Base-by-base conservation (phyloP, 2,888 invertebrate genomes). In the Athalia cordata region DNA sequence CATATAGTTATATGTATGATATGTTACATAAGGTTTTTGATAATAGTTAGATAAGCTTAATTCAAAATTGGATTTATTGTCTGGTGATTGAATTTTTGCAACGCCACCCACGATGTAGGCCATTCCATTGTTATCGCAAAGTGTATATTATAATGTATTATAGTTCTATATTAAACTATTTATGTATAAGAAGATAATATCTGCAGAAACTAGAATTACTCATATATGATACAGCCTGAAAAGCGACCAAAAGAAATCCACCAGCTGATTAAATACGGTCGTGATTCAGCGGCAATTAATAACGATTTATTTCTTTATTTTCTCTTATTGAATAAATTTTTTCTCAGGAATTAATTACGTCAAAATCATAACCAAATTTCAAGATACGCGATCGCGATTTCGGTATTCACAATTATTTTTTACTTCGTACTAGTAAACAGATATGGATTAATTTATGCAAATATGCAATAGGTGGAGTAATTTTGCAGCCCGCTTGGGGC, bases 401-500 rank as follows among this genome's bases (percentile, higher is more conserved):
- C 29, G 29, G 29, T 29, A 29, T 29, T 29, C 29, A 29, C 29
- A 29, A 29, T 29, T 29, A 29, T 29, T 29, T 29, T 29, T 29
- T 2, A 29, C 29, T 2, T 29, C 2, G 1, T 29, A 29, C 29
- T 68, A 13, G 15, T 55, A 29, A 43, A 52, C 9, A 7, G 11
- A 13, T 49, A 9, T 5, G 43, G 11, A 55, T 68, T 68, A 55
- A 68, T 68, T 68, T 47, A 68, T 68, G 68, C 55, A 55, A 68
- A 68, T 68, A 29, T 5, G 68, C 5, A 9, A 55, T 29, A 50
- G 8, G 55, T 55, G 8, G 55, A 8, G 52, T 50, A 43, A 68
- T 68, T 68, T 50, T 5, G 5, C 68, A 68, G 52, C 68, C 68
- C 68, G 29, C 29, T 29, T 29, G 82, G 80, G 82, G 83, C 81